Base-by-base conservation (phyloP, 2,797 vertebrate genomes). In the Mareca strepera region DNA sequence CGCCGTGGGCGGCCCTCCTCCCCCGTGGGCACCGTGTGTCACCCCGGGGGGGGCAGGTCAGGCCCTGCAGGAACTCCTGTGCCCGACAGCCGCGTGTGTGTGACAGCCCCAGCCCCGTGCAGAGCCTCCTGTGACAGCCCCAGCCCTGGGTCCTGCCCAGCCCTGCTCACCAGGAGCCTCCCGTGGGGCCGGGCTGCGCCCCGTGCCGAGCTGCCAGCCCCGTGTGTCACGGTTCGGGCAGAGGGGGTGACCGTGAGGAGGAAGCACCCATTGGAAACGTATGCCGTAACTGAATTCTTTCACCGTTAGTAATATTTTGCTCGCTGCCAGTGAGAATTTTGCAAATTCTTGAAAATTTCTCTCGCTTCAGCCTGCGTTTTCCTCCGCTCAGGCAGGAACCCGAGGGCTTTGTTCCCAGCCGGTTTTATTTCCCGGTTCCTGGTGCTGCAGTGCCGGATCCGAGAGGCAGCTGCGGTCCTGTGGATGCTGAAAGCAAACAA, bases 141-240 rank as follows among this genome's bases (percentile, higher is more conserved):
- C 15, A 39, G 9, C 6, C 14, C 63, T 37, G 26, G n/a, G 31
- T 7, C 35, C 31, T 25, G 20, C 2, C 28, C 1, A 0, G 43
- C 43, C 28, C 56, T 74, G 4, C 22, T 20, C 28, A 6, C 11
- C 50, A 12, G 31, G 66, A 64, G 29, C 11, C 23, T 41, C 10
- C 74, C 0, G 0, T 26, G 77, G 23, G 4, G 53, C 69, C 35
- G 21, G 2, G 0, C 0, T 26, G 23, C 11, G 46, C 23, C 46
- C 46, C 46, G 46, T 48, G 21, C 46, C 48, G 23, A 48, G 41
- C 77, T 21, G 21, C 2, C 1, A 20, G 7, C n/a, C 66, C 10
- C 77, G 53, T 9, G 25, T 37, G 7, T 60, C 52, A 26, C 9
- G 1, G 23, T 12, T 31, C 44, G 2, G 15, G 70, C 52, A 9